These are phyloP conservation scores for Cephus sareptanus DNA, from an alignment of 2,888 invertebrate species.

Conservation along the genomic window DNA sequence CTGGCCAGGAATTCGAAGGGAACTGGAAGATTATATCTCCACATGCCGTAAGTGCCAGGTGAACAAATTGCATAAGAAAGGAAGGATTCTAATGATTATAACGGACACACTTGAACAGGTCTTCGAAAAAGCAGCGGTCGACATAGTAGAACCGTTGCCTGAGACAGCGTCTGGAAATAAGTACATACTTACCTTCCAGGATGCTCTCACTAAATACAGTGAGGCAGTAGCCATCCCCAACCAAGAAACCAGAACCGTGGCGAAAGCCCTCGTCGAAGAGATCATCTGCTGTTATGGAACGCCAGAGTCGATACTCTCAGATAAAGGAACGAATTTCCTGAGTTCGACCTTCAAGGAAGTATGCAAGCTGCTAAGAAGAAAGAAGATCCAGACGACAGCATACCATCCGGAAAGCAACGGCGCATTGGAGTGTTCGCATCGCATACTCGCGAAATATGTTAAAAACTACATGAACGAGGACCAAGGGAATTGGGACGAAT, in stretches of 20 bases:
- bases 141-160: conserved; percentile 28
- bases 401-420: not conserved
- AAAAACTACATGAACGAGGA: no score
- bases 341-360: no score
- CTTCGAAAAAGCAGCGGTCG: conserved; percentile 16
- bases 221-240: no score
- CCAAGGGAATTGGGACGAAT: conserved; percentile 4
- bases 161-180: no score
- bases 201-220: no score
- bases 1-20: conserved; percentile 32
- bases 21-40: conserved; percentile 27
- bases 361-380: not conserved
- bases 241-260: no score
- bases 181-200: no score
- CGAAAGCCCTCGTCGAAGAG: no score
- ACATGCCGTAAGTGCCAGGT: conserved; percentile 32
- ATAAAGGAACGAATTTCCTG: no score
- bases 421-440: no score
- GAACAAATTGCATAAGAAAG: conserved; percentile 17
- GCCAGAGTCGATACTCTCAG: no score
- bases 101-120: conserved; percentile 16
- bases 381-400: not conserved
- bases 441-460: not conserved
- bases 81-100: conserved; percentile 11
- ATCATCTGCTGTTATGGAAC: no score